A percentile compares a stretch with the other conserved stretches of the same genome.
Evolutionary conservation across 2,113 vertebrate species (phyloP).

Genomic region (Oxyruncus cristatus): DNA sequence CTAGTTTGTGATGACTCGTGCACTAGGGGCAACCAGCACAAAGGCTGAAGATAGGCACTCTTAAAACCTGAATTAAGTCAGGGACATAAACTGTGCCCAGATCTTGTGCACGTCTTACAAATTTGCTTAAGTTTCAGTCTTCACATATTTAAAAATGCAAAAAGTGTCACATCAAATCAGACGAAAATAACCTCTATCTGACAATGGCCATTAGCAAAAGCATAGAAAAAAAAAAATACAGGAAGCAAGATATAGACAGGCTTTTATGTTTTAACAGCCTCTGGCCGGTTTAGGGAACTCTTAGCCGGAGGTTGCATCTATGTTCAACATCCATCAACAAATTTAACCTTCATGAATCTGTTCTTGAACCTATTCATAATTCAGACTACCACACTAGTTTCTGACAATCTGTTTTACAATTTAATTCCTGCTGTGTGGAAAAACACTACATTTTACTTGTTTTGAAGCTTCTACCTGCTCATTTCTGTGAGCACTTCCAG

Average conservation of each 20-base stretch:
- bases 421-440: conserved; percentile 9
- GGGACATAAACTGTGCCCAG: background rate
- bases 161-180: conserved; percentile 9
- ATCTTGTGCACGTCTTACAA: background rate
- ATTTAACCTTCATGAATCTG: conserved; percentile 24
- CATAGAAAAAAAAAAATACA: background rate
- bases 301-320: background rate
- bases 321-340: background rate
- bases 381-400: background rate
- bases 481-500: background rate
- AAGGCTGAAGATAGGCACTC: background rate
- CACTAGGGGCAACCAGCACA: background rate
- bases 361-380: conserved; percentile 31
- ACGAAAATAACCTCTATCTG: background rate
- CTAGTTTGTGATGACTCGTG: background rate
- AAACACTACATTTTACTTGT: conserved; percentile 5
- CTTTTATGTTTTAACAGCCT: background rate
- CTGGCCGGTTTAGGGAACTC: background rate
- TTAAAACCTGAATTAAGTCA: background rate
- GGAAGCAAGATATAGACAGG: background rate
- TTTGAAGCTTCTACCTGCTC: conserved; percentile 7
- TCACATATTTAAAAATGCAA: conserved; percentile 14
- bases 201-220: conserved; percentile 29
- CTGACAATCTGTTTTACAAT: background rate
- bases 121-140: background rate